phyloP scores from a whole-genome alignment of 2,888 invertebrate genomes.

The Branchipolynoe longqiensis region DNA sequence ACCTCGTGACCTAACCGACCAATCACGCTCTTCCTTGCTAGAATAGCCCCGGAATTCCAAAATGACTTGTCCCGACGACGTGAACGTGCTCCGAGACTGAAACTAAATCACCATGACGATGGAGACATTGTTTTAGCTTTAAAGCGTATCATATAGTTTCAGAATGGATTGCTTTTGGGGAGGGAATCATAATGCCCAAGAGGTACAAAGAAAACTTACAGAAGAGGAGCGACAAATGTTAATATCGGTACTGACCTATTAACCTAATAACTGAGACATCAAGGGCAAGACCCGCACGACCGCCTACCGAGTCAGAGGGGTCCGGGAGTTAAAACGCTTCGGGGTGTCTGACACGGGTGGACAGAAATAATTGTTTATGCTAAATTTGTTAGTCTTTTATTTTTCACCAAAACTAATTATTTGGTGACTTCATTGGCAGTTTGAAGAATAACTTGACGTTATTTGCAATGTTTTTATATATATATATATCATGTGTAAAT shows the following conservation, averaged over 20 bases:
- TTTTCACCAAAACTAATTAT: too few relatives aligned
- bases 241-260: conserved; percentile 54
- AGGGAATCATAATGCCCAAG: neutral
- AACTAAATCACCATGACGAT: neutral
- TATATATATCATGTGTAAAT: too few relatives aligned
- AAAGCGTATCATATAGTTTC: neutral
- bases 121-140: neutral
- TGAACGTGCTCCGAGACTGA: conserved; percentile 5
- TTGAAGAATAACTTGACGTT: too few relatives aligned
- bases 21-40: conserved; percentile 48
- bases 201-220: neutral
- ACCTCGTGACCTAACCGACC: conserved; percentile 58
- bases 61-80: conserved; percentile 52
- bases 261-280: conserved; percentile 52
- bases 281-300: conserved; percentile 27
- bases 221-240: conserved; percentile 52
- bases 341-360: neutral
- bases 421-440: too few relatives aligned
- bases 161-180: neutral
- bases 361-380: too few relatives aligned
- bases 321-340: neutral
- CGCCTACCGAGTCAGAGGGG: neutral
- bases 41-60: conserved; percentile 60
- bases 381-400: too few relatives aligned
- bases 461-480: too few relatives aligned